Evolutionary conservation across 2,113 vertebrate species (phyloP).

Genomic region (Silurus glanis): DNA sequence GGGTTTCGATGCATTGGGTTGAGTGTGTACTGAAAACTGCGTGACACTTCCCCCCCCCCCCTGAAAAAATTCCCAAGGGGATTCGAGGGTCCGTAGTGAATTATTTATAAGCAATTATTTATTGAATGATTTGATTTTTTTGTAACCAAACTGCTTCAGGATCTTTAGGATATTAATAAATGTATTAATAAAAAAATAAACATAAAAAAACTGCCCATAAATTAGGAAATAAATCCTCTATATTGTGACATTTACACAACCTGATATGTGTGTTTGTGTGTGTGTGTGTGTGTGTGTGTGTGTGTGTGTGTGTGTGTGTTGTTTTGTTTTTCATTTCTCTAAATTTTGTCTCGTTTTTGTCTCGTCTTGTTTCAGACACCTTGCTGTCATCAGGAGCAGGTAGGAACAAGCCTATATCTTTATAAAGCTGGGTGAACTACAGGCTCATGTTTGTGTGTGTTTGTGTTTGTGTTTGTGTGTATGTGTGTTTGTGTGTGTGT

Average conservation of each 20-base stretch:
- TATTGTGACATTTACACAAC: too few species aligned
- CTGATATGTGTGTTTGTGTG: too few species aligned
- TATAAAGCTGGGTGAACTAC: neutral
- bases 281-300: neutral
- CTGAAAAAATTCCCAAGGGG: neutral
- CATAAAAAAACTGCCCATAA: too few species aligned
- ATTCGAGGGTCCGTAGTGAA: neutral
- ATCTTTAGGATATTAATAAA: neutral
- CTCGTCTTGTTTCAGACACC: constrained; percentile 61
- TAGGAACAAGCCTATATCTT: constrained; percentile 59
- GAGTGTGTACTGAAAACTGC: neutral
- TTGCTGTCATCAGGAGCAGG: constrained; percentile 71
- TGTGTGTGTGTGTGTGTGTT: neutral
- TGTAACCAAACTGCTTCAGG: neutral
- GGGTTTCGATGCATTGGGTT: neutral
- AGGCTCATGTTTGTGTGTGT: constrained; percentile 36
- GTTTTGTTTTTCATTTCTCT: neutral
- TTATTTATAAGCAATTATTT: neutral
- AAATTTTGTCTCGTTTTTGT: neutral
- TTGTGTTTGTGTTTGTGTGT: constrained; percentile 8
- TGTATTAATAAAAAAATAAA: neutral
- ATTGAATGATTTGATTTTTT: too few species aligned
- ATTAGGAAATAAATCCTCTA: too few species aligned
- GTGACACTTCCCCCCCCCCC: neutral
- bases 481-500: neutral